Evolutionary conservation across 2,888 invertebrate genomes (phyloP), one percentile per base, ranked within the genome.

Genomic region (Branchipolynoe longqiensis): DNA sequence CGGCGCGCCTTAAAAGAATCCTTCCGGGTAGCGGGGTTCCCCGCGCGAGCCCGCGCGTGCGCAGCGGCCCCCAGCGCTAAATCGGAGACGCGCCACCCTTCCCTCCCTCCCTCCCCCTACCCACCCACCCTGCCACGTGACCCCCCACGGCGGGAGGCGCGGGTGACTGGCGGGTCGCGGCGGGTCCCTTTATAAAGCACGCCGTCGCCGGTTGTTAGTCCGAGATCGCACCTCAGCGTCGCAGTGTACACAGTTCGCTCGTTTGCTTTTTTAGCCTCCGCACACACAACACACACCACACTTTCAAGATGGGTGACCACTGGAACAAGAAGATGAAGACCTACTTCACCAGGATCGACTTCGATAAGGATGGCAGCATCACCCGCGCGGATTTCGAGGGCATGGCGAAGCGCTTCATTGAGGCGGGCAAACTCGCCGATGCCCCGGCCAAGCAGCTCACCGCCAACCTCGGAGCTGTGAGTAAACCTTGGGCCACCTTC

Each of bases 261-360:
- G 38, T 33, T 41, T 73, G 14, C 25, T 38, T 40, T 73, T 73
- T 33, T 22, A 36, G 36, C 33, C 12, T 31, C 14, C 4, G 33
- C 4, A 28, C 14, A 4, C 12, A 4, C 62, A 25, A 28, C 18
- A 62, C 36, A 31, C 54, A 84, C 48, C 28, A 41, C 41, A 48
- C 84, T 2, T 59, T 78, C 62, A 86, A 28, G 36, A 88, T 88
- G 87, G 82, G 85, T 48, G 86, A 86, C 12, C 84, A 84, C 84
- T 86, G 87, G 86, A 40, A 56, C n/a, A 41, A 62, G 28, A 88
- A 88, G 69, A 86, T 88, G 87, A 62, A 48, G 40, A 88, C 87
- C 64, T 88, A 88, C 86, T 88, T 88, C 87, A 82, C 59, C 25
- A 82, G 88, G 83, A 88, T 88, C 74, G 88, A 88, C 82, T 88